Conservation (phyloP, 2,888 invertebrate species). For the Ectemnius continuus region DNA sequence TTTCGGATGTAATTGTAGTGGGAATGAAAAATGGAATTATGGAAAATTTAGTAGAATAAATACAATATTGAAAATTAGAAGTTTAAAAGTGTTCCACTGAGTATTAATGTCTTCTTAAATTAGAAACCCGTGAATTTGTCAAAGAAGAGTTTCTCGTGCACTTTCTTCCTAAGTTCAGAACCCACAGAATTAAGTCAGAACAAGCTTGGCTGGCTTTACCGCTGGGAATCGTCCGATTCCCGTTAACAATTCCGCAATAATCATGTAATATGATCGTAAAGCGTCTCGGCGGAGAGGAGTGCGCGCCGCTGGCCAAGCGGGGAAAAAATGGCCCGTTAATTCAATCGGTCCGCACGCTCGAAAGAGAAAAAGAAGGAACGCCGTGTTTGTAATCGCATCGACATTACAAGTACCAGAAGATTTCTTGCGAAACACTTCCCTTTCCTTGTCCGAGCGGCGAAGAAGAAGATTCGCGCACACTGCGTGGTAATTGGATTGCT, state of each 20-base stretch:
- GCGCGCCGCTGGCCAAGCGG: neutral
- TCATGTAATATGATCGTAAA: neutral
- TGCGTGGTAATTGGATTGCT: slow-evolving; percentile 42
- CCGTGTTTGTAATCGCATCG: slow-evolving; percentile 17
- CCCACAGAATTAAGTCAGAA: no score
- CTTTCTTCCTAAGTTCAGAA: no score
- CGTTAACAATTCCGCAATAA: neutral
- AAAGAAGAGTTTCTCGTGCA: no score
- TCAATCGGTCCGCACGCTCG: slow-evolving; percentile 18
- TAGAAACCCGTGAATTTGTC: no score
- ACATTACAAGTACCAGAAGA: slow-evolving; percentile 18
- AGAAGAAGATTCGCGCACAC: slow-evolving; percentile 23
- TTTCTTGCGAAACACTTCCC: slow-evolving; percentile 20
- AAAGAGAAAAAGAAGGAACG: neutral
- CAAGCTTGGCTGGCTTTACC: no score
- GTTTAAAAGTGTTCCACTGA: no score
- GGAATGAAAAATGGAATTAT: no score
- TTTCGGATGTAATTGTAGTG: no score
- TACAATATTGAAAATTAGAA: no score
- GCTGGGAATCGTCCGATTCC: neutral
- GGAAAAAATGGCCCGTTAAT: slow-evolving; percentile 24
- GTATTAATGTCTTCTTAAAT: no score
- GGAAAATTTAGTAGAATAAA: no score
- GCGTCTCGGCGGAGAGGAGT: neutral
- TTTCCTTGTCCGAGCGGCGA: neutral